These are phyloP conservation scores for Eupithecia pulchellata DNA, from an alignment of 2,888 invertebrate genomes.

Conservation along the genomic window DNA sequence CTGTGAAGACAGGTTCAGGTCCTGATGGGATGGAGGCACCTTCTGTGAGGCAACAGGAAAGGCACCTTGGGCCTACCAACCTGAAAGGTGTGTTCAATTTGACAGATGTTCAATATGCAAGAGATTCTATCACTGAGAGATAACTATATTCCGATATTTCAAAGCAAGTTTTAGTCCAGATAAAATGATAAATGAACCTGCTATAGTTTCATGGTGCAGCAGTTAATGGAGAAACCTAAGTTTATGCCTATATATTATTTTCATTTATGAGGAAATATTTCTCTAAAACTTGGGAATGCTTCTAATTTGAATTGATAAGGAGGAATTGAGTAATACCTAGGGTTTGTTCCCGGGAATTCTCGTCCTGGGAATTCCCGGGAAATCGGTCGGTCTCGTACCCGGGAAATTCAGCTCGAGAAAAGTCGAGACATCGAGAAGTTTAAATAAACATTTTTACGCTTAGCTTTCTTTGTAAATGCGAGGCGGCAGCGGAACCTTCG, in stretches of 20 bases:
- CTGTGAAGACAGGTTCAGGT: conserved; percentile 90
- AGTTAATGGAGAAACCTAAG: neutral
- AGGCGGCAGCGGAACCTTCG: too few relatives aligned
- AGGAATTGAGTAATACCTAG: too few relatives aligned
- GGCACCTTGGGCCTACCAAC: conserved; percentile 92
- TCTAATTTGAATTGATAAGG: too few relatives aligned
- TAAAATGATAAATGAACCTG: neutral
- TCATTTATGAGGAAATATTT: too few relatives aligned
- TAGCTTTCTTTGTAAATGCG: too few relatives aligned
- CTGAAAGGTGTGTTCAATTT: conserved; percentile 68
- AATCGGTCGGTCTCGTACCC: too few relatives aligned
- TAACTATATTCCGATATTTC: neutral
- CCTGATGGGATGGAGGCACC: conserved; percentile 90
- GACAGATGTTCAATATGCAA: neutral
- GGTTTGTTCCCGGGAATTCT: too few relatives aligned
- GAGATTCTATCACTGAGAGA: neutral
- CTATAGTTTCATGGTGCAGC: neutral
- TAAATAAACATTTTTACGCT: too few relatives aligned
- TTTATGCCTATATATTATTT: neutral
- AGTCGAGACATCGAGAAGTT: too few relatives aligned
- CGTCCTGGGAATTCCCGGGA: too few relatives aligned
- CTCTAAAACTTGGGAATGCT: too few relatives aligned
- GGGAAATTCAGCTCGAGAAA: too few relatives aligned
- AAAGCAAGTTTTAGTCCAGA: neutral
- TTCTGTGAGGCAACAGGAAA: conserved; percentile 90